Percentiles rank a stretch among this genome's conserved stretches.
phyloP scores from a whole-genome alignment of 1,140 invertebrate genomes.

The Pseudomyrmex pallidus region DNA sequence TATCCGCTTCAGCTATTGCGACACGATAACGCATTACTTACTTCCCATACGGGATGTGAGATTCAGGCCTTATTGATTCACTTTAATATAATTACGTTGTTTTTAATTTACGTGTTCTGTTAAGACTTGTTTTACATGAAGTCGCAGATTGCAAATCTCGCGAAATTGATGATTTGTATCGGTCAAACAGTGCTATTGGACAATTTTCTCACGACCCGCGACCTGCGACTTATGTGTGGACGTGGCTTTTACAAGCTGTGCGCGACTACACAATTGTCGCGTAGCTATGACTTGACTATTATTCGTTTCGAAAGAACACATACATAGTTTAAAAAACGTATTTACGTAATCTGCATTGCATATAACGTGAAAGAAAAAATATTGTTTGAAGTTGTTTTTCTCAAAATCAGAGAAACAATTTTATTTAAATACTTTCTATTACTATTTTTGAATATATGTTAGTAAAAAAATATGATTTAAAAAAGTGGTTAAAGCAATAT shows the following conservation, averaged over 20 bases:
- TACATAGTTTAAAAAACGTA: not conserved
- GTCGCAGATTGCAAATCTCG: too few species aligned
- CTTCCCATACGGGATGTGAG: not conserved
- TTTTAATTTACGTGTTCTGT: not conserved
- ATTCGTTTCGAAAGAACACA: not conserved
- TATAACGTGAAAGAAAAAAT: not conserved
- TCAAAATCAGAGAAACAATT: too few species aligned
- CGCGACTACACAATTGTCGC: conserved; percentile 5
- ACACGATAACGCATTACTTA: not conserved
- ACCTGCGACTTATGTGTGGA: too few species aligned
- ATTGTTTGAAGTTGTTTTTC: not conserved
- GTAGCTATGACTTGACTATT: conserved; percentile 15
- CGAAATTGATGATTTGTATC: too few species aligned
- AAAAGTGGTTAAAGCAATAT: too few species aligned
- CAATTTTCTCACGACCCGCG: too few species aligned
- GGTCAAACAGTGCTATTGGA: too few species aligned
- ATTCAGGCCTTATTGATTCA: not conserved
- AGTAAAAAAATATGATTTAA: too few species aligned
- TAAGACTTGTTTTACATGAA: not conserved
- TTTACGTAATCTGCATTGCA: not conserved
- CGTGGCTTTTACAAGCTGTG: not conserved
- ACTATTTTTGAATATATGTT: too few species aligned
- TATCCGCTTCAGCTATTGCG: not conserved
- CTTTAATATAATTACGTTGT: conserved; percentile 19
- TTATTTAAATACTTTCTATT: not conserved